Conservation (phyloP, 2,888 invertebrate species). For the Plemyria rubiginata region DNA sequence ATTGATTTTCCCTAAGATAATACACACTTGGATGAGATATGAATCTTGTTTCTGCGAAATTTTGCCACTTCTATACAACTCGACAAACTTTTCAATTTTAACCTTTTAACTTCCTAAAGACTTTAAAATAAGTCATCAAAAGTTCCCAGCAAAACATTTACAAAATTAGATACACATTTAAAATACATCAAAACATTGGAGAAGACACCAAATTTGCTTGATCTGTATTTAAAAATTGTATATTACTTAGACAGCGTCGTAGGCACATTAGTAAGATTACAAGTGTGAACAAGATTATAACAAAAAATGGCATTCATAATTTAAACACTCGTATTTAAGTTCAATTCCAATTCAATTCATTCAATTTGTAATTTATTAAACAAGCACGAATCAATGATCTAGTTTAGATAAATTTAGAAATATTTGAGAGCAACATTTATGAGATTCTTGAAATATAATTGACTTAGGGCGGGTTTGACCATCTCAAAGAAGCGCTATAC, state of each 20-base stretch:
- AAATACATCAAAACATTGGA: slow-evolving; percentile 42
- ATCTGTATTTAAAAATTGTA: slow-evolving; percentile 38
- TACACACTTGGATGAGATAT: slow-evolving; percentile 4
- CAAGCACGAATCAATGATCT: slow-evolving; percentile 15
- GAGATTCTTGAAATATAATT: slow-evolving; percentile 37
- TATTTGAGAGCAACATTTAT: slow-evolving; percentile 28
- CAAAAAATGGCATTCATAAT: slow-evolving; percentile 14
- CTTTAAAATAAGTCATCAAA: slow-evolving; percentile 12
- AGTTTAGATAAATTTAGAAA: slow-evolving; percentile 19
- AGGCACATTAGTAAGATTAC: slow-evolving; percentile 60
- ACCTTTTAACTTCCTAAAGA: slow-evolving; percentile 1
- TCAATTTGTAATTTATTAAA: neutral
- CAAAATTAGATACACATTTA: slow-evolving; percentile 40
- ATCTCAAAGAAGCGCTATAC: too few species aligned
- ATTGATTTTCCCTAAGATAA: neutral
- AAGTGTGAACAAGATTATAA: slow-evolving; percentile 18
- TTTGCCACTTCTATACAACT: slow-evolving; percentile 20
- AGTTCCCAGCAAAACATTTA: slow-evolving; percentile 41
- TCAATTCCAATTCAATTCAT: slow-evolving; percentile 4
- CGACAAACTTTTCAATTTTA: slow-evolving; percentile 9
- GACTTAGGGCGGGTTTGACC: slow-evolving; percentile 14
- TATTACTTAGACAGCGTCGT: slow-evolving; percentile 48
- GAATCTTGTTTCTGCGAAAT: slow-evolving; percentile 1
- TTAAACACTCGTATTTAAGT: neutral
- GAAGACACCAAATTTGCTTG: slow-evolving; percentile 45